Base-by-base conservation (phyloP, 1,140 invertebrate species). In the Trachelipus rathkii region DNA sequence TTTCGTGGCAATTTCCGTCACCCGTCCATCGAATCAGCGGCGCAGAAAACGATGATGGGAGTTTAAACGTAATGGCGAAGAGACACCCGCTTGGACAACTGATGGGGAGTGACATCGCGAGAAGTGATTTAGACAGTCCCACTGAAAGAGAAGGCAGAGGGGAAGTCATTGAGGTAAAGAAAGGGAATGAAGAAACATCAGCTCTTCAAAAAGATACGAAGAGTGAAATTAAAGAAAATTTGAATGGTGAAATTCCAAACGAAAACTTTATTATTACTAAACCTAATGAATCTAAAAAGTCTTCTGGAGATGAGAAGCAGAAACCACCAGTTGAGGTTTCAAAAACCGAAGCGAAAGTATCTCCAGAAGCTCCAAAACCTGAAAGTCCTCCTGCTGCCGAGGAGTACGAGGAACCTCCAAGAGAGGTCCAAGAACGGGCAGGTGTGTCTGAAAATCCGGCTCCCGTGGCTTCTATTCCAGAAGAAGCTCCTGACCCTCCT, bases 391-490 rank as follows among this genome's bases (percentile, higher is more conserved):
- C 33, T 33, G 33, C 33, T 3, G 33, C 33, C 33, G 33, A 33
- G 33, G 50, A 75, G 21, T 77, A 66, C 45, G 75, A 80, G 67
- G 79, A 80, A 44, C 79, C 79, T 15, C 79, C 79, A 0, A 24
- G 79, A 50, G 79, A 80, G 44, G 79, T 80, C 13, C 79, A 80
- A 44, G 79, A 80, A 72, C 77, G 79, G 43, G 71, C 44, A 15
- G 79, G 79, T n/a, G 79, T 80, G 19, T 78, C 79, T 7, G 79
- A 80, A 33, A 74, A 78, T 19, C 67, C 77, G 15, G 46, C 71
- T 1, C 72, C 70, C 33, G 73, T 72, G 43, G 60, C 77, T 11
- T 19, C 50, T 60, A 1, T 60, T 13, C 66, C 74, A 7, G 77
- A 68, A n/a, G 79, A 80, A 6, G 71, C 72, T 13, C 79, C 77